phyloP scores from a whole-genome alignment of 1,140 invertebrate species.

The Trachymyrmex cornetzi region DNA sequence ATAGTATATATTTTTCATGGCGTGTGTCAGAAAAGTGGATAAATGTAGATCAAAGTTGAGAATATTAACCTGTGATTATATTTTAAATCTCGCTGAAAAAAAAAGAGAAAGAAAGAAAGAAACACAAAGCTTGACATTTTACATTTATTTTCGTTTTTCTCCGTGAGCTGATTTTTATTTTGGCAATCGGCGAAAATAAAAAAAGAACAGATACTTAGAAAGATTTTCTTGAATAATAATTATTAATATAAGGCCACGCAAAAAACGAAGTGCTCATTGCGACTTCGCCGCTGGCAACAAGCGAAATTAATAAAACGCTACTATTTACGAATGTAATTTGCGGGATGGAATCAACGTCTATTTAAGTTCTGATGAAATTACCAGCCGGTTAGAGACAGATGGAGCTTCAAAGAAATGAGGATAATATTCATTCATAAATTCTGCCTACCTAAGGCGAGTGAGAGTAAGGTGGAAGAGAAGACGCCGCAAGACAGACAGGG shows the following conservation, averaged over 20 bases:
- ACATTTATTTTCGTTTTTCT: neutral
- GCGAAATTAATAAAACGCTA: slow-evolving; percentile 57
- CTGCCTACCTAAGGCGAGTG: slow-evolving; percentile 28
- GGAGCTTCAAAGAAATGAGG: slow-evolving; percentile 45
- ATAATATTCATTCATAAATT: slow-evolving; percentile 69
- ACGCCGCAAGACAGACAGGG: slow-evolving; percentile 9
- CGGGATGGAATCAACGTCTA: slow-evolving; percentile 61
- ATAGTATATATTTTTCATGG: slow-evolving; percentile 16
- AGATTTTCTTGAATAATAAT: slow-evolving; percentile 39
- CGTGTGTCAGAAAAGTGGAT: neutral
- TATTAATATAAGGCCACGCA: slow-evolving; percentile 26
- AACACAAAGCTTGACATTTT: neutral
- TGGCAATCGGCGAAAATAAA: neutral
- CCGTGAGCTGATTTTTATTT: neutral
- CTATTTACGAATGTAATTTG: slow-evolving; percentile 60
- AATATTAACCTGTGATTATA: neutral
- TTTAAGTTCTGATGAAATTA: slow-evolving; percentile 62
- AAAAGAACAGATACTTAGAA: neutral
- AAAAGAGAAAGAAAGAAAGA: neutral
- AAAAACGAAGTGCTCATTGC: slow-evolving; percentile 4
- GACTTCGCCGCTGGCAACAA: slow-evolving; percentile 24
- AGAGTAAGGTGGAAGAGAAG: neutral
- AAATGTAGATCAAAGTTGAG: neutral
- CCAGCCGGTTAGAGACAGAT: slow-evolving; percentile 50
- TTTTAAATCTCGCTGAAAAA: slow-evolving; percentile 10